Conservation (phyloP, 2,797 vertebrate species). For the Sebastes steindachneri region DNA sequence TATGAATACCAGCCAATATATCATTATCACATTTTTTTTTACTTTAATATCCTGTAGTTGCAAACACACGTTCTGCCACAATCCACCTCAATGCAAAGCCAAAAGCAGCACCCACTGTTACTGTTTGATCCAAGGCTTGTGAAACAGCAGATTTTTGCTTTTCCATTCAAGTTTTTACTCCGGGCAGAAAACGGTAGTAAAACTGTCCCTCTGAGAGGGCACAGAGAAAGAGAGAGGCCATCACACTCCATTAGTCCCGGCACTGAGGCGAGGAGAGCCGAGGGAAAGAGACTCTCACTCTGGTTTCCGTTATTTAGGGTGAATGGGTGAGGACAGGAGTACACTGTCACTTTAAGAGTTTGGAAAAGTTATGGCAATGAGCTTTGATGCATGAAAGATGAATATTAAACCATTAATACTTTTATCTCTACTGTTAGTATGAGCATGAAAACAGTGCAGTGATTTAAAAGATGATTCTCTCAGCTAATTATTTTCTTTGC, state of each 20-base stretch:
- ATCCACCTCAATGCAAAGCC: neutral
- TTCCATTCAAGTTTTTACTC: conserved; percentile 15
- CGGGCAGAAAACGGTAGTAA: conserved; percentile 25
- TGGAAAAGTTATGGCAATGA: neutral
- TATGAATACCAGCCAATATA: neutral
- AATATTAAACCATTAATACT: neutral
- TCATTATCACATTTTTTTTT: neutral
- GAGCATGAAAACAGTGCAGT: neutral
- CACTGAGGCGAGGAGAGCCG: neutral
- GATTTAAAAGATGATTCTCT: neutral
- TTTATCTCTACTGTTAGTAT: neutral
- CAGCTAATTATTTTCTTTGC: neutral
- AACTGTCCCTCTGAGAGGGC: conserved; percentile 17
- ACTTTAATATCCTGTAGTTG: neutral
- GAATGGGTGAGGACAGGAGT: neutral
- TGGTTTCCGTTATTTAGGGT: neutral
- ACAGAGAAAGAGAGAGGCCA: neutral
- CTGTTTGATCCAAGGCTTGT: neutral
- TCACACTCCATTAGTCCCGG: conserved; percentile 26
- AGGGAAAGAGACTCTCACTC: neutral
- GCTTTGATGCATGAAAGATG: neutral
- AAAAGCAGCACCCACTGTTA: neutral
- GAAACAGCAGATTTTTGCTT: neutral
- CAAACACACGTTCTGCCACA: neutral
- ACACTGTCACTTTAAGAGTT: neutral